Evolutionary conservation across 2,113 vertebrate species (phyloP).

Genomic region (Balaenoptera acutorostrata): DNA sequence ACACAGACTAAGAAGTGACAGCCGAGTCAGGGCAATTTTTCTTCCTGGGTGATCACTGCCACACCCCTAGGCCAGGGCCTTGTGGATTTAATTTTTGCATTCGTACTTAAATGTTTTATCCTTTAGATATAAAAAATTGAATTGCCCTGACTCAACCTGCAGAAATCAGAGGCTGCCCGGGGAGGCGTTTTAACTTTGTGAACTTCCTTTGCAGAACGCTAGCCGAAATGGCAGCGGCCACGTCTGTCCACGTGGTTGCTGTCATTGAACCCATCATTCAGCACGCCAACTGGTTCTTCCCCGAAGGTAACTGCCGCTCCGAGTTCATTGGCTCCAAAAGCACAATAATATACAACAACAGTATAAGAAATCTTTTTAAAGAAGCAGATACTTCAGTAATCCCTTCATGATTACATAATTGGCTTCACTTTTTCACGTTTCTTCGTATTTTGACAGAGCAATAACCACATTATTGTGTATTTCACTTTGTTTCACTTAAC

Average conservation of each 20-base stretch:
- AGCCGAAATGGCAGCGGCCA: constrained; percentile 97
- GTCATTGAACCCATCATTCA: constrained; percentile 98
- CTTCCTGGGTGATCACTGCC: not conserved
- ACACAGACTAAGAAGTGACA: not conserved
- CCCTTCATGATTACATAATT: not conserved
- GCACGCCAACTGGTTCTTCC: constrained; percentile 98
- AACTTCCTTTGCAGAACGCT: constrained; percentile 84
- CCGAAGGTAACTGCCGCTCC: constrained; percentile 85
- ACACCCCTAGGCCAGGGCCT: not conserved
- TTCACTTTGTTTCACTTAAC: not conserved
- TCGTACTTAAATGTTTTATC: not conserved
- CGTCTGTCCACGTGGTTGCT: constrained; percentile 95
- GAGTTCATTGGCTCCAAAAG: accelerated
- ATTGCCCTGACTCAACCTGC: not conserved
- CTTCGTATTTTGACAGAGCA: not conserved
- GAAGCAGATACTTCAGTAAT: not conserved
- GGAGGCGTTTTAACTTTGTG: not conserved
- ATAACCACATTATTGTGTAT: not conserved
- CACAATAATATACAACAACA: accelerated
- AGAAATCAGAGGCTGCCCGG: not conserved
- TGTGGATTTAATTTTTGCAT: not conserved
- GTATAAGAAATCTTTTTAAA: not conserved
- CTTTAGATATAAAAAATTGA: not conserved
- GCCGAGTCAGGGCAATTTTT: accelerated
- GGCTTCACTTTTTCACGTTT: not conserved